phyloP scores from a whole-genome alignment of 2,113 vertebrate species.

The Sander vitreus region DNA sequence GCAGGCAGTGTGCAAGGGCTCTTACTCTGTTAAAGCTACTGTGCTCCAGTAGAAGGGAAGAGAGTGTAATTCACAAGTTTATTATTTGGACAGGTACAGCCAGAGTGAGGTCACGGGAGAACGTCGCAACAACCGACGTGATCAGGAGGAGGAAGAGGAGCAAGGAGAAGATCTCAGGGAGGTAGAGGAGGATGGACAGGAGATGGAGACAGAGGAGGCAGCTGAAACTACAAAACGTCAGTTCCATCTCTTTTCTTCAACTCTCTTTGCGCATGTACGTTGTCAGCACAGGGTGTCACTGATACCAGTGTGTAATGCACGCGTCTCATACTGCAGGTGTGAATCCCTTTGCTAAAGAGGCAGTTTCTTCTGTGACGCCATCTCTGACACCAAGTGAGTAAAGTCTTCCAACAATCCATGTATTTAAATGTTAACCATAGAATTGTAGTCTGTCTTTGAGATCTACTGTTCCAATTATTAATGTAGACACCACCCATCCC shows the following conservation, averaged over 20 bases:
- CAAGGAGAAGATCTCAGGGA: conserved; percentile 45
- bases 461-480: background rate
- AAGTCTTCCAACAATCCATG: background rate
- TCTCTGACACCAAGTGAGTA: conserved; percentile 85
- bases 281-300: background rate
- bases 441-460: background rate
- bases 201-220: conserved; percentile 72
- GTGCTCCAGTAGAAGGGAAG: background rate
- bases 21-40: background rate
- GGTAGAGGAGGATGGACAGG: conserved; percentile 76
- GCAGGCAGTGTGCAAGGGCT: too few species aligned
- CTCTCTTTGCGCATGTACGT: background rate
- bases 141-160: conserved; percentile 79
- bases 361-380: conserved; percentile 73
- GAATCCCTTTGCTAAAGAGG: conserved; percentile 84
- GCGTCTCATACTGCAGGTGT: conserved; percentile 74
- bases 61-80: background rate
- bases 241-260: conserved; percentile 12
- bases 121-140: conserved; percentile 40
- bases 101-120: conserved; percentile 61
- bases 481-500: background rate
- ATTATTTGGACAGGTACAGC: conserved; percentile 37
- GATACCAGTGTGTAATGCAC: background rate
- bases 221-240: conserved; percentile 81
- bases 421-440: background rate